Percentiles rank a stretch among this genome's conserved stretches.
These are phyloP conservation scores for Malachius bipustulatus DNA, from an alignment of 2,888 invertebrate species.

Conservation along the genomic window DNA sequence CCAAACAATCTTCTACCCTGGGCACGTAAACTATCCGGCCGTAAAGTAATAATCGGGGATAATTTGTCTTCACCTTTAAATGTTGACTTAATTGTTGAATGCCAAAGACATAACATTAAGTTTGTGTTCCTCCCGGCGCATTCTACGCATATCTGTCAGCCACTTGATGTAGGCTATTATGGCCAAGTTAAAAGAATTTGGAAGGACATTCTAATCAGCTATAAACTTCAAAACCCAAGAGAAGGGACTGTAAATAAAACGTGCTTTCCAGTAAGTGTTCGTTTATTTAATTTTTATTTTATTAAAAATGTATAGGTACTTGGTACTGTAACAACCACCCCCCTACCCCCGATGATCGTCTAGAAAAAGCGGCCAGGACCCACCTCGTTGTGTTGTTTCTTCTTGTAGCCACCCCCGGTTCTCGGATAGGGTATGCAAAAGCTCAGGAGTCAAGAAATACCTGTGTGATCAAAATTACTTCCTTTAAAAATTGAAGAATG, in stretches of 20 bases:
- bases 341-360: too few relatives aligned
- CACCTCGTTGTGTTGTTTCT: too few relatives aligned
- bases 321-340: too few relatives aligned
- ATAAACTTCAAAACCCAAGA: conserved; percentile 6
- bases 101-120: conserved; percentile 10
- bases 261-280: too few relatives aligned
- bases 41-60: conserved; percentile 25
- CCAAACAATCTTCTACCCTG: conserved; percentile 19
- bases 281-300: too few relatives aligned
- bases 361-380: too few relatives aligned
- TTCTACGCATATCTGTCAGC: neutral
- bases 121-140: neutral
- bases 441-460: too few relatives aligned
- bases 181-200: neutral
- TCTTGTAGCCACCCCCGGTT: too few relatives aligned
- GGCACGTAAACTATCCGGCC: conserved; percentile 16
- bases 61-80: conserved; percentile 16
- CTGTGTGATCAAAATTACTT: too few relatives aligned
- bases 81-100: conserved; percentile 19
- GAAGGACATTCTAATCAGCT: conserved; percentile 1
- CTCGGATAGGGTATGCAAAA: too few relatives aligned
- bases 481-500: too few relatives aligned
- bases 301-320: too few relatives aligned
- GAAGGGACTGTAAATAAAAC: conserved; percentile 5
- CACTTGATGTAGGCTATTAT: neutral